A percentile compares a stretch with the other conserved stretches of the same genome.
Conservation (phyloP, 1,140 invertebrate genomes). For the Vanessa tameamea region DNA sequence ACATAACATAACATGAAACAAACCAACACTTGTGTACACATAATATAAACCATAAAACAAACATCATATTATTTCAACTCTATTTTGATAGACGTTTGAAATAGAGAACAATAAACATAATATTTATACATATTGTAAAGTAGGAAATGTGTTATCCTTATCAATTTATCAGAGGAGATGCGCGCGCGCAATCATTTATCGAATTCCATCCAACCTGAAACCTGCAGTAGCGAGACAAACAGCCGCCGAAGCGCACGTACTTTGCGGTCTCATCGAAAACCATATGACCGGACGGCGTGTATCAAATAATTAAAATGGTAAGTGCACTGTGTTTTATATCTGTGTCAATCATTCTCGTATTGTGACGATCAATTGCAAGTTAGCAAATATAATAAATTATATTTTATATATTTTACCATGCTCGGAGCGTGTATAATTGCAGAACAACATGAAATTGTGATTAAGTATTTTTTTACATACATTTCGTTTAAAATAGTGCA, state of each 20-base stretch:
- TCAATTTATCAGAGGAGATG: conserved; percentile 55
- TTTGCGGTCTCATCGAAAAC: conserved; percentile 25
- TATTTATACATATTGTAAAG: not conserved
- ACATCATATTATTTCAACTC: not conserved
- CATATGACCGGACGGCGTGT: conserved; percentile 45
- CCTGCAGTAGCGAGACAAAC: conserved; percentile 48
- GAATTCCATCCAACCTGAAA: conserved; percentile 39
- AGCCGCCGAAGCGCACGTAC: conserved; percentile 41
- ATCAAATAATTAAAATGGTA: conserved; percentile 52
- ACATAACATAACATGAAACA: too few species aligned
- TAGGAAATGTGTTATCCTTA: conserved; percentile 33
- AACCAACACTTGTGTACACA: too few species aligned
- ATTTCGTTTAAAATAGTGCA: not conserved
- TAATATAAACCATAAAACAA: too few species aligned
- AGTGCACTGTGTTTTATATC: conserved; percentile 41
- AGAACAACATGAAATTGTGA: not conserved
- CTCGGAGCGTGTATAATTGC: conserved; percentile 11
- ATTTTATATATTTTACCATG: conserved; percentile 17
- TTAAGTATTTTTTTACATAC: not conserved
- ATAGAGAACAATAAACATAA: not conserved
- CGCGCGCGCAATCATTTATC: conserved; percentile 53
- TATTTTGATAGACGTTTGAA: not conserved
- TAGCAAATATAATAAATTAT: not conserved
- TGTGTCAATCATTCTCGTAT: conserved; percentile 13
- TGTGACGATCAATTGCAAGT: not conserved